Base-by-base conservation (phyloP, 2,797 vertebrate species). In the Bryconaethiops microstoma region DNA sequence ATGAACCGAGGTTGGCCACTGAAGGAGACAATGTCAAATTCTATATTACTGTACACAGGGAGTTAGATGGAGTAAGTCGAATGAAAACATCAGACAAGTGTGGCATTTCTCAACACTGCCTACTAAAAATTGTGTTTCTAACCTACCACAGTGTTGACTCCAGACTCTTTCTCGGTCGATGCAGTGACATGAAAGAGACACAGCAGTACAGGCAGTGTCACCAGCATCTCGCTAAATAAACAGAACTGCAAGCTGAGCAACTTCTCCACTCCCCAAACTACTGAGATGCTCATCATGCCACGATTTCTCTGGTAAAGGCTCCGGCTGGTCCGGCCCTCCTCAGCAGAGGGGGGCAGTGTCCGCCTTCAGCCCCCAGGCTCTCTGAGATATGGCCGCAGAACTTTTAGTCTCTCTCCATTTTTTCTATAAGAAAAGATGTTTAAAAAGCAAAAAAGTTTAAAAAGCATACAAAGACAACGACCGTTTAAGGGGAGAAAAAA, bases 21-120 rank as follows among this genome's bases (percentile, higher is more conserved):
- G 68, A 14, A 25, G n/a, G 21, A 48, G 10, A 23, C 12, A 52
- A 6, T 23, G n/a, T 14, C 23, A 16, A 8, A 70, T 12, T 21
- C 42, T 2, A 10, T 40, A 2, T 67, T 19, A 42, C 63, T 40
- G 29, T 7, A 8, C 7, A 42, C 5, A 40, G 9, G 60, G 64
- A 19, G 64, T 42, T 67, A 69, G 21, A 69, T 13, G 17, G 7
- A 21, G 40, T 39, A 35, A 67, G 29, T 40, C 64, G 42, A 2
- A 67, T 40, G 14, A 19, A 40, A 6, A 42, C 19, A 68, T 48
- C 48, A 39, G 1, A 50, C 29, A 52, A 70, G n/a, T 50, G 10
- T 19, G 23, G 10, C 42, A 69, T 69, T 50, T 70, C 68, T 50
- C 68, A 70, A 70, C 21, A 23, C 7, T 16, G 45, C n/a, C 68